Base-by-base conservation (phyloP, 2,888 invertebrate species). In the Caenorhabditis virilis region DNA sequence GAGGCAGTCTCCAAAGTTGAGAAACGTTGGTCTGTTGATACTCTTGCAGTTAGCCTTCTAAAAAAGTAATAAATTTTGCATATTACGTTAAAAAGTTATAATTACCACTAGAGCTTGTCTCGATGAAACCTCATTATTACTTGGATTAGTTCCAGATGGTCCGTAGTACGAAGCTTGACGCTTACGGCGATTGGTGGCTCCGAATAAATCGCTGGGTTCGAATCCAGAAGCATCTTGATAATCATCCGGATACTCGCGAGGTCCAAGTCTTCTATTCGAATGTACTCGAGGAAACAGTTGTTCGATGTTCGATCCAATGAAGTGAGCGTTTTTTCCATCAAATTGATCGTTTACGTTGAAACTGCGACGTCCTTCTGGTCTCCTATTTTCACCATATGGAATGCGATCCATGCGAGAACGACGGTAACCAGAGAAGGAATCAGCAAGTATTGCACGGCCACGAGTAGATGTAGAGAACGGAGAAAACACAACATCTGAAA, bases 1-100 rank as follows among this genome's bases (percentile, higher is more conserved):
- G 48, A 59, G 59, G 43, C 74, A 74, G 13, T 61, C 39, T 38
- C 74, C 74, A n/a, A 72, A 56, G 3, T 61, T 64, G 25, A 71
- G 50, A 39, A 65, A 48, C 1, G 57, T 50, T 27, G 64, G 58
- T n/a, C 36, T 41, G n/a, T 36, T 52, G 16, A 27, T 39, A 18
- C 33, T 16, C 7, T 50, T 41, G 35, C 68, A 63, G 30, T 46
- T 39, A 13, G 41, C 42, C 30, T 58, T 59, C 48, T 48, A 16
- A 35, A 33, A 33, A 22, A n/a, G n/a, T n/a, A n/a, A n/a, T n/a
- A n/a, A n/a, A n/a, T n/a, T n/a, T n/a, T n/a, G n/a, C n/a, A n/a
- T n/a, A 33, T 26, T 20, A 15, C 22, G 27, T 43, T 25, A n/a
- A 43, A 43, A 15, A 45, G 16, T 35, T 23, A 5, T 30, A 38